Base-by-base conservation (phyloP, 35 echinoderm and acorn worm genomes). In the Apostichopus californicus region DNA sequence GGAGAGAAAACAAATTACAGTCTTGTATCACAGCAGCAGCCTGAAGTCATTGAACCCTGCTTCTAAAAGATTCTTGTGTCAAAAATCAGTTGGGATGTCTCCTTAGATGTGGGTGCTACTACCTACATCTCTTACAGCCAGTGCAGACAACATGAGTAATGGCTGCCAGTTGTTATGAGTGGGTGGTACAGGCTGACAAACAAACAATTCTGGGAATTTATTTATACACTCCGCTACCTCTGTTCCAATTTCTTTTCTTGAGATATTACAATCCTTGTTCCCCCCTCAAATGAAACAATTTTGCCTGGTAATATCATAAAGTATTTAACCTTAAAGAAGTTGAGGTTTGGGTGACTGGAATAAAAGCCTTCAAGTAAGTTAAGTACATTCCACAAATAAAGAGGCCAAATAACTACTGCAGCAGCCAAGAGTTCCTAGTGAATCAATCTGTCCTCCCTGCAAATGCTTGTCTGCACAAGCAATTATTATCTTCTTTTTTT, bases 81-180 rank as follows among this genome's bases (percentile, higher is more conserved):
- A 61, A 12, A 8, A 61, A 12, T 0, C 12, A 12, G 58, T 12
- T 11, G 58, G 58, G 58, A 61, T 61, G 12, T 61, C 7, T 61
- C 12, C 12, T 61, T 61, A 61, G 58, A 61, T 61, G 58, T 61
- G 58, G 7, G 58, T 46, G 34, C 34, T 46, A 46, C 34, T 46
- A 46, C 34, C 34, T 46, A 46, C 34, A 46, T 46, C 34, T 46
- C 58, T 4, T 61, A 8, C 58, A 8, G 12, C 8, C 8, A 61
- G 58, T 61, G 58, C 58, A 61, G 8, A 60, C 15, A 22, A 18
- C 71, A n/a, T 60, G 81, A 85, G 55, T 56, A 52, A 85, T 85
- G 81, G 57, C 81, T 59, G 55, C 57, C 81, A 85, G 81, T 85
- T 85, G 81, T 59, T 58, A 85, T 17, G 81, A 85, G 81, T 85